Conservation (phyloP, 2,888 invertebrate species). For the Ceramica pisi region DNA sequence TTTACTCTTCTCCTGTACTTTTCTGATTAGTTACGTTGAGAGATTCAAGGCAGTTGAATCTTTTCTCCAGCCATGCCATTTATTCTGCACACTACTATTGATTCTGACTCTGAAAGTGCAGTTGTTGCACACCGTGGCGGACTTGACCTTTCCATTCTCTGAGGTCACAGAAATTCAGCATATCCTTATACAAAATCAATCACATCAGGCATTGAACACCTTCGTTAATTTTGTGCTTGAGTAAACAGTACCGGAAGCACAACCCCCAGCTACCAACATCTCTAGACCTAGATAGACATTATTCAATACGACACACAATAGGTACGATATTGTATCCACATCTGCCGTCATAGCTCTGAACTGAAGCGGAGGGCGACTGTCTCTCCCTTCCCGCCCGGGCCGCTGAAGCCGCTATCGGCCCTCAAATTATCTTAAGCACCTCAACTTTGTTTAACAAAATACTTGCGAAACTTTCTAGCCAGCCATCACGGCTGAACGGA, state of each 20-base stretch:
- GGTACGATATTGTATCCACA: neutral
- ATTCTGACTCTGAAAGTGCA: too few species aligned
- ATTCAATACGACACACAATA: neutral
- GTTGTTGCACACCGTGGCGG: too few species aligned
- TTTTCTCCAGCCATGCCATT: too few species aligned
- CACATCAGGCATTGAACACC: neutral
- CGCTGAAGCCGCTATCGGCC: neutral
- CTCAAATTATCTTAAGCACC: slow-evolving; percentile 6
- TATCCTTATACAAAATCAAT: neutral
- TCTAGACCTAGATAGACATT: neutral
- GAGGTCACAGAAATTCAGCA: neutral
- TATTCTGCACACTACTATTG: too few species aligned
- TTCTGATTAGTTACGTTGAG: neutral
- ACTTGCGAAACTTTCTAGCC: slow-evolving; percentile 15
- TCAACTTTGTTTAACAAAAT: slow-evolving; percentile 23
- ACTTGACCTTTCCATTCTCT: neutral
- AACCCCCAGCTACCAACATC: neutral
- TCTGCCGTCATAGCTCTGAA: neutral
- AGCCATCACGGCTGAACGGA: slow-evolving; percentile 4
- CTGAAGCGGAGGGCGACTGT: neutral
- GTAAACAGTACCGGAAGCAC: neutral
- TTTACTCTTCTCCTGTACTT: too few species aligned
- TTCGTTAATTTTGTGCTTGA: neutral
- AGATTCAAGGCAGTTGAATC: too few species aligned
- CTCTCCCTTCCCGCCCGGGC: neutral